Base-by-base conservation (phyloP, 2,113 vertebrate genomes). In the Oophaga pumilio region DNA sequence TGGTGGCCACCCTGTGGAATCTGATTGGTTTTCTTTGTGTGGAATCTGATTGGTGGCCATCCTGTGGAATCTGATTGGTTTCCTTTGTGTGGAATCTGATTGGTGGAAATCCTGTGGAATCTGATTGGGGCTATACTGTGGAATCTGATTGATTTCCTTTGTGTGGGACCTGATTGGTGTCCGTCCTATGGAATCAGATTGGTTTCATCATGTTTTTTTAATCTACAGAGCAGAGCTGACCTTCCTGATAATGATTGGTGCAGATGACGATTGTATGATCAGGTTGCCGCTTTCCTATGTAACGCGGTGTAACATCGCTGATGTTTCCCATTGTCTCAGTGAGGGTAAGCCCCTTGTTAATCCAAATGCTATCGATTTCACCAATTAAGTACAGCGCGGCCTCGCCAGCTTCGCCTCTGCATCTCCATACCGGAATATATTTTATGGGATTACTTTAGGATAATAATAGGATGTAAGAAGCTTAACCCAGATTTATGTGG, bases 361-460 rank as follows among this genome's bases (percentile, higher is more conserved):
- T 79, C 76, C 53, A 28, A 18, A 57, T 3, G 14, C 52, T 79
- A 79, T 79, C 53, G 13, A 22, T 79, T 57, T 79, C 76, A 79
- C n/a, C 76, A 79, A 79, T 79, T 79, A 79, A 56, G 33, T 59
- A 26, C 7, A 28, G 52, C 76, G 13, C 11, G 6, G 52, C n/a
- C 49, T 76, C 52, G 6, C 28, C 9, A 26, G 18, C 33, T 59
- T 62, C 17, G 28, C 56, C 57, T 43, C 14, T 12, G 56, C 78
- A 33, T 43, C 79, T 82, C 59, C 49, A 43, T 12, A 82, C 59
- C 15, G 53, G 59, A 82, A 64, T 62, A 64, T 18, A 60, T 43
- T 82, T 60, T 82, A 64, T 64, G 59, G 79, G 79, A 82, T 82
- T 82, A 60, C 17, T 64, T 62, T 64, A 64, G 24, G 59, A 82